These are phyloP conservation scores for Cirrhinus molitorella DNA, from an alignment of 2,797 vertebrate genomes.

Conservation along the genomic window DNA sequence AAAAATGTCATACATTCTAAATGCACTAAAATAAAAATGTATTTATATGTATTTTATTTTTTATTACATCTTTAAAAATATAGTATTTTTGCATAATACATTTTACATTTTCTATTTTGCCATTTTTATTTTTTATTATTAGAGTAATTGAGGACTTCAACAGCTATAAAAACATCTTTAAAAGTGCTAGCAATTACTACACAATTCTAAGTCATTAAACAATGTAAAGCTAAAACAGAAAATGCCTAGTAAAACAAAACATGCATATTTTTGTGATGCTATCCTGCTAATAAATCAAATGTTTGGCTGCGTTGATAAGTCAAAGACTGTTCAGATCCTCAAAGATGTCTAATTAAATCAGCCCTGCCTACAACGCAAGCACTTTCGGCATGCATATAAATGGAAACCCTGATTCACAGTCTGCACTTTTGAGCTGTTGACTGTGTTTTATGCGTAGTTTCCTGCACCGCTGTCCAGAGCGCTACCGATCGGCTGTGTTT, in stretches of 20 bases:
- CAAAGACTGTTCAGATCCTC: neutral
- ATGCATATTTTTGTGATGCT: neutral
- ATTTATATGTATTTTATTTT: too few species aligned
- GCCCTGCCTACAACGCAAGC: conserved; percentile 4
- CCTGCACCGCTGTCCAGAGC: conserved; percentile 43
- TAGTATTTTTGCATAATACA: neutral
- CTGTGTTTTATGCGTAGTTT: conserved; percentile 36
- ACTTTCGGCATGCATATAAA: conserved; percentile 2
- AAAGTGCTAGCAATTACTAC: neutral
- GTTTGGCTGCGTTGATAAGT: neutral
- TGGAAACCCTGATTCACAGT: conserved; percentile 19
- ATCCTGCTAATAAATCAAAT: neutral
- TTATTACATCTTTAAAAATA: neutral
- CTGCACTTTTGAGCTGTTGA: conserved; percentile 20
- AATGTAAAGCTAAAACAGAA: neutral
- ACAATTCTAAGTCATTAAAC: neutral
- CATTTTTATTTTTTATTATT: neutral
- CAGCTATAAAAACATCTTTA: neutral
- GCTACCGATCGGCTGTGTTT: conserved; percentile 39
- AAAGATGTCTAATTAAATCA: neutral
- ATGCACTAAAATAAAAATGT: too few species aligned
- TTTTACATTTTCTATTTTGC: neutral
- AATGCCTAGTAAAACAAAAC: neutral
- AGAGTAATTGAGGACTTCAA: neutral
- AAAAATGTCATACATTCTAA: too few species aligned